Conservation (phyloP, 2,888 invertebrate species). For the Eubasilissa splendida region DNA sequence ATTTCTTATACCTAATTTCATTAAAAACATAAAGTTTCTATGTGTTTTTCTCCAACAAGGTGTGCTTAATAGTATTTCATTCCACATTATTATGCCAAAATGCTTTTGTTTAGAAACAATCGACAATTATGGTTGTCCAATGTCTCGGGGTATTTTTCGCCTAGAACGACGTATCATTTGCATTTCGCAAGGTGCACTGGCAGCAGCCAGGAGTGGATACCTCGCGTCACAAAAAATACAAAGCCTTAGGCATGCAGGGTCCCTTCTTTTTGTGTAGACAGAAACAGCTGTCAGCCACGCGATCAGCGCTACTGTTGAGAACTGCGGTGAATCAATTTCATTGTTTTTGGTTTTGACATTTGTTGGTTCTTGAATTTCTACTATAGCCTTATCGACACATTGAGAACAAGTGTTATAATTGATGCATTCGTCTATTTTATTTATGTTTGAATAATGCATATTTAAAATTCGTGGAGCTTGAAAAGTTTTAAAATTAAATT, state of each 20-base stretch:
- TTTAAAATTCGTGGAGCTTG: too few relatives aligned
- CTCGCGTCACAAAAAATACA: background rate
- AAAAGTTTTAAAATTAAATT: too few relatives aligned
- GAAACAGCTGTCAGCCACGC: background rate
- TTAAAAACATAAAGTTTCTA: too few relatives aligned
- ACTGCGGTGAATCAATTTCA: background rate
- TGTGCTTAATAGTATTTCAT: too few relatives aligned
- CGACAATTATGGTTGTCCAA: background rate
- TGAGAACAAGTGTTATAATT: too few relatives aligned
- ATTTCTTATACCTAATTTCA: too few relatives aligned
- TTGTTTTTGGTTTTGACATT: background rate
- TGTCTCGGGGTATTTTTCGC: constrained; percentile 1
- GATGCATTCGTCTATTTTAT: too few relatives aligned
- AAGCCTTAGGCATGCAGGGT: background rate
- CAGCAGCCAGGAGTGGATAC: constrained; percentile 15
- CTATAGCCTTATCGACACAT: too few relatives aligned
- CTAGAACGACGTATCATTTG: constrained; percentile 21
- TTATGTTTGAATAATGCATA: too few relatives aligned
- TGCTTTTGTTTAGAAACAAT: background rate
- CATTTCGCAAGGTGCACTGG: constrained; percentile 46
- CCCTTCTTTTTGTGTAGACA: background rate
- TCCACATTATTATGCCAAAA: too few relatives aligned
- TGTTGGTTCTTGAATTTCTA: too few relatives aligned
- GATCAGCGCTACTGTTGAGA: background rate
- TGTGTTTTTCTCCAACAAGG: too few relatives aligned